These are phyloP conservation scores for Aphaenogaster floridana DNA, from an alignment of 1,140 invertebrate genomes.

Conservation along the genomic window DNA sequence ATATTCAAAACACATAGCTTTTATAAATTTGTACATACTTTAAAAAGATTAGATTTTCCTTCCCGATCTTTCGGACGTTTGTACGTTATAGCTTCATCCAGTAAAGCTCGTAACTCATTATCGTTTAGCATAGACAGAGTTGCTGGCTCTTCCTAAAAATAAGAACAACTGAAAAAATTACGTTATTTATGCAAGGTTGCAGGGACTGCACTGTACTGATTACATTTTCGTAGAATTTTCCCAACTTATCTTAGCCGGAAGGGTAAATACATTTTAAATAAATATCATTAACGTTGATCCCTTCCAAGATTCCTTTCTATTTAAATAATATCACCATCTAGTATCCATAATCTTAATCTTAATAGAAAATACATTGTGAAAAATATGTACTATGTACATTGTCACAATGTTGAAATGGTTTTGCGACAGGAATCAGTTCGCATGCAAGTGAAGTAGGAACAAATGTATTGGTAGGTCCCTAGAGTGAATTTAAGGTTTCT, in stretches of 20 bases:
- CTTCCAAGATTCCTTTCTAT: background rate
- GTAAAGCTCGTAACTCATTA: constrained; percentile 89
- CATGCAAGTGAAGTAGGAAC: constrained; percentile 42
- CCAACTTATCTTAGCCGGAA: constrained; percentile 1
- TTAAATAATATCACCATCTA: constrained; percentile 6
- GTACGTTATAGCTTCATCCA: constrained; percentile 93
- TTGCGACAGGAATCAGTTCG: constrained; percentile 63
- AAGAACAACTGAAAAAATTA: constrained; percentile 56
- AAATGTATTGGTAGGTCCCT: constrained; percentile 62
- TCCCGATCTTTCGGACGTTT: constrained; percentile 92
- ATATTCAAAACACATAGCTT: background rate
- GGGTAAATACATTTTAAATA: background rate
- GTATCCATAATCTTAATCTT: background rate
- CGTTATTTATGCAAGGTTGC: background rate
- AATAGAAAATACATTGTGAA: background rate
- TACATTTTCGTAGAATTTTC: background rate
- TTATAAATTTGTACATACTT: constrained; percentile 86
- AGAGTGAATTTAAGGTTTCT: constrained; percentile 80
- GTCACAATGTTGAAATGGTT: background rate
- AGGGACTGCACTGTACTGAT: background rate
- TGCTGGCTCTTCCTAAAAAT: constrained; percentile 88
- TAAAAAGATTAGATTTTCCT: constrained; percentile 92
- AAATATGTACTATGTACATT: background rate
- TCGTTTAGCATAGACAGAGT: constrained; percentile 90
- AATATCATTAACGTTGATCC: background rate